Evolutionary conservation across 2,113 vertebrate genomes (phyloP).

Genomic region (Origma solitaria): DNA sequence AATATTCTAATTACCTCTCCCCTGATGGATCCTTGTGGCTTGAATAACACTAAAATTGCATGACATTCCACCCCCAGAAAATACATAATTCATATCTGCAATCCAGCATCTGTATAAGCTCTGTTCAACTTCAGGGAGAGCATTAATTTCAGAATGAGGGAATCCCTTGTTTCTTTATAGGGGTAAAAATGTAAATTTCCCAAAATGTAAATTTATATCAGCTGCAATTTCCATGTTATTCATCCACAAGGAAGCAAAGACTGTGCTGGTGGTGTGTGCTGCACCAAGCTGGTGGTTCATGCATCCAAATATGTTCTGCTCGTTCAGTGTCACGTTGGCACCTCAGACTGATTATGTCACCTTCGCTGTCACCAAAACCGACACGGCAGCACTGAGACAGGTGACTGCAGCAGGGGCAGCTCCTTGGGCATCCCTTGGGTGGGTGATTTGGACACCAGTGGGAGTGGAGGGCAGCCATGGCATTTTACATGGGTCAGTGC

Average conservation of each 20-base stretch:
- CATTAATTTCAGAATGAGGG: constrained; percentile 51
- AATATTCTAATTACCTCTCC: constrained; percentile 48
- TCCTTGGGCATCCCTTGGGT: neutral
- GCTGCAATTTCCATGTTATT: neutral
- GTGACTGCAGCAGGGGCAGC: neutral
- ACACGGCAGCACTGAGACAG: rapidly evolving
- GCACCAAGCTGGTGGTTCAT: neutral
- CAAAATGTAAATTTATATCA: neutral
- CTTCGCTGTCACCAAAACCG: neutral
- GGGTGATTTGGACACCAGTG: neutral
- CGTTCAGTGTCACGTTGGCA: neutral
- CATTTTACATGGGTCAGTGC: neutral
- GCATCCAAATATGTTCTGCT: neutral
- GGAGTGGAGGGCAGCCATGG: neutral
- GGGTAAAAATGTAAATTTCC: neutral
- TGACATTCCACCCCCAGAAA: constrained; percentile 50
- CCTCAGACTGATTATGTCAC: neutral
- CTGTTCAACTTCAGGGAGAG: constrained; percentile 9
- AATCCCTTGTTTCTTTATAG: constrained; percentile 42
- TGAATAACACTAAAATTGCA: constrained; percentile 37
- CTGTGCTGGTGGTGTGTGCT: neutral
- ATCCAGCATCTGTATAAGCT: constrained; percentile 1
- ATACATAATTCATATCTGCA: constrained; percentile 55
- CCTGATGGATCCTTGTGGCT: constrained; percentile 17
- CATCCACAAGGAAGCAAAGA: neutral